Percentiles rank a stretch among this genome's conserved stretches.
Conservation (phyloP, 2,113 vertebrate genomes). For the Aythya baeri region DNA sequence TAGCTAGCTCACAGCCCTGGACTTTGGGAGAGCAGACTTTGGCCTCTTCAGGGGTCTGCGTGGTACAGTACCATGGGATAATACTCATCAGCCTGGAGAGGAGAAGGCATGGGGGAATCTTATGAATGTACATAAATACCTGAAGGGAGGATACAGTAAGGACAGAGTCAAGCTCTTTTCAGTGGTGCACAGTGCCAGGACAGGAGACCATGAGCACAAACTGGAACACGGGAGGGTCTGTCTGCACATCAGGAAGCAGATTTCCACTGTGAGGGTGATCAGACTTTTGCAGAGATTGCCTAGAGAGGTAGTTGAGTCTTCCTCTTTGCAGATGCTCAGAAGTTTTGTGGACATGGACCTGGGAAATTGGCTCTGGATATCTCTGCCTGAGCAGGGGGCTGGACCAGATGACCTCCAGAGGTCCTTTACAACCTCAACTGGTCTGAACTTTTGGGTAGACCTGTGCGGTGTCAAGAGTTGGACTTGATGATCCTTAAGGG, state of each 20-base stretch:
- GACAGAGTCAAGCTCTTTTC: not conserved
- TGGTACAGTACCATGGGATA: too few relatives aligned
- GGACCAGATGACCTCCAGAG: not conserved
- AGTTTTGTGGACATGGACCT: not conserved
- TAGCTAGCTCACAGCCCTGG: too few relatives aligned
- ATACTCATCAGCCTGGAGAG: too few relatives aligned
- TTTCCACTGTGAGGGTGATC: not conserved
- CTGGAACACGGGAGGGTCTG: too few relatives aligned
- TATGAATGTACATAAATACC: not conserved
- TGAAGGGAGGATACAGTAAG: not conserved
- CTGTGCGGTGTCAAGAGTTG: too few relatives aligned
- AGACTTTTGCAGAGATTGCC: not conserved
- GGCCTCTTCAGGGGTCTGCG: too few relatives aligned
- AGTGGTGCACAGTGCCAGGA: not conserved
- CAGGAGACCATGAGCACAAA: not conserved
- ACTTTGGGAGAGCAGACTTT: too few relatives aligned
- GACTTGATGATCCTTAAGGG: too few relatives aligned
- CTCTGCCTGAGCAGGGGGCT: not conserved
- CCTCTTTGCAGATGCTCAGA: not conserved
- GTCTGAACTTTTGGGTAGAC: too few relatives aligned
- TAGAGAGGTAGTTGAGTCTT: not conserved
- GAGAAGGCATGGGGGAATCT: not conserved
- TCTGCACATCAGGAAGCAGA: too few relatives aligned
- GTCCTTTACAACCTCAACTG: not conserved
- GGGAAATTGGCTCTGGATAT: not conserved